phyloP scores from a whole-genome alignment of 2,113 vertebrate genomes.

The Ancistrus triradiatus region DNA sequence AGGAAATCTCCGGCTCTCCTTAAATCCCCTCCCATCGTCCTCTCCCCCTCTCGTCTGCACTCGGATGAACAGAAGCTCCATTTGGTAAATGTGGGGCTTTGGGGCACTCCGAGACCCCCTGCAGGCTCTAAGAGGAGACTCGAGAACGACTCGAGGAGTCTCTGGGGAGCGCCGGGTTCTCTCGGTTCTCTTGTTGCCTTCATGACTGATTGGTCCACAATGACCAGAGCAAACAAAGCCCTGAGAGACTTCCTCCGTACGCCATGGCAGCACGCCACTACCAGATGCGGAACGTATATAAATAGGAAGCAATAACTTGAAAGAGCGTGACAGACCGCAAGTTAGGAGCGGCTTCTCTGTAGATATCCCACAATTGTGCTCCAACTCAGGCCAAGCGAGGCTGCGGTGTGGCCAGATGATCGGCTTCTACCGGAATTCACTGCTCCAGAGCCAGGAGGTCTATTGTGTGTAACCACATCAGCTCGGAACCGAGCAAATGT shows the following conservation, averaged over 20 bases:
- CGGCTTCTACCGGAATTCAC: constrained; percentile 17
- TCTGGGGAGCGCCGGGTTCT: constrained; percentile 19
- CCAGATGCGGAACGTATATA: constrained; percentile 15
- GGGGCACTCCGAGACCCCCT: constrained; percentile 12
- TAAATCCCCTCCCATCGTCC: constrained; percentile 11
- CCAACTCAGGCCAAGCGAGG: background rate
- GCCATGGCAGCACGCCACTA: constrained; percentile 16
- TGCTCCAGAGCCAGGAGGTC: constrained; percentile 14
- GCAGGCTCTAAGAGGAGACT: constrained; percentile 19
- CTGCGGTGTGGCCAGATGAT: background rate
- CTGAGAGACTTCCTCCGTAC: background rate
- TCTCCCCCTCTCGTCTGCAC: background rate
- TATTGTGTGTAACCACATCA: constrained; percentile 24
- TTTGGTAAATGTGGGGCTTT: constrained; percentile 23
- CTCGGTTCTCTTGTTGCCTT: constrained; percentile 8
- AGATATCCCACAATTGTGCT: background rate
- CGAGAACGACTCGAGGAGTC: constrained; percentile 19
- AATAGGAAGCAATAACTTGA: constrained; percentile 5
- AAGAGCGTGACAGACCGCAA: constrained; percentile 3
- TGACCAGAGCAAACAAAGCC: constrained; percentile 29
- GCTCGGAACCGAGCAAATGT: constrained; percentile 1
- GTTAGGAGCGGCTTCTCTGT: constrained; percentile 5
- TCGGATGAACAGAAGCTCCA: constrained; percentile 21
- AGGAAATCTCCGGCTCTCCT: constrained; percentile 26
- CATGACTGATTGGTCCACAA: constrained; percentile 27